phyloP scores from a whole-genome alignment of 1,140 invertebrate species.

The Leptinotarsa undecemlineata region DNA sequence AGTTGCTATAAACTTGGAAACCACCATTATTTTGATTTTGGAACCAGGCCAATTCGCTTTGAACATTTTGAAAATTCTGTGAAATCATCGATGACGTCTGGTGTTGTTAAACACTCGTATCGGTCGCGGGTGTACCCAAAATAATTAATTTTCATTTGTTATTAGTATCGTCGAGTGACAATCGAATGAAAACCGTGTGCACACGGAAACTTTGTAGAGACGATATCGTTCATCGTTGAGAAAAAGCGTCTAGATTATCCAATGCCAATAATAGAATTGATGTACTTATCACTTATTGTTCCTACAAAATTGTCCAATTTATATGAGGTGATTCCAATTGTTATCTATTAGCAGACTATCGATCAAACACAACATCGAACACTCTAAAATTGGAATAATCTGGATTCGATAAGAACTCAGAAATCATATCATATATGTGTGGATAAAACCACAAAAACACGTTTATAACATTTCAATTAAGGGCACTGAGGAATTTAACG shows the following conservation, averaged over 20 bases:
- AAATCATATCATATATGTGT: no score
- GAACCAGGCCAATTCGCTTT: background rate
- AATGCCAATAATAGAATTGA: constrained; percentile 30
- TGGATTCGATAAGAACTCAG: no score
- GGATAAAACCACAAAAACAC: no score
- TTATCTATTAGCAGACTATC: no score
- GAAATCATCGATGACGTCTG: background rate
- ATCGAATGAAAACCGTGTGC: constrained; percentile 44
- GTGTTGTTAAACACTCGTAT: constrained; percentile 14
- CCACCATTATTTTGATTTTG: constrained; percentile 2
- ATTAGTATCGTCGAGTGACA: constrained; percentile 48
- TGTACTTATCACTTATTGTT: background rate
- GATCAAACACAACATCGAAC: no score
- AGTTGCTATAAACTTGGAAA: no score
- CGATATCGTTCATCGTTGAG: constrained; percentile 23
- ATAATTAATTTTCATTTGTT: constrained; percentile 45
- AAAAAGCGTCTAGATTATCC: constrained; percentile 27
- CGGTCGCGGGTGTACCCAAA: constrained; percentile 32
- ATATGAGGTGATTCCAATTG: no score
- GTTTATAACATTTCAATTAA: no score
- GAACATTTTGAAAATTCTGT: background rate
- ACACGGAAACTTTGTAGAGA: constrained; percentile 20
- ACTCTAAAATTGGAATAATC: no score
- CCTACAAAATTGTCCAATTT: constrained; percentile 4
- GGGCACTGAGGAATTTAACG: no score